Evolutionary conservation across 1,140 invertebrate genomes (phyloP).

Genomic region (Lithobius niger): DNA sequence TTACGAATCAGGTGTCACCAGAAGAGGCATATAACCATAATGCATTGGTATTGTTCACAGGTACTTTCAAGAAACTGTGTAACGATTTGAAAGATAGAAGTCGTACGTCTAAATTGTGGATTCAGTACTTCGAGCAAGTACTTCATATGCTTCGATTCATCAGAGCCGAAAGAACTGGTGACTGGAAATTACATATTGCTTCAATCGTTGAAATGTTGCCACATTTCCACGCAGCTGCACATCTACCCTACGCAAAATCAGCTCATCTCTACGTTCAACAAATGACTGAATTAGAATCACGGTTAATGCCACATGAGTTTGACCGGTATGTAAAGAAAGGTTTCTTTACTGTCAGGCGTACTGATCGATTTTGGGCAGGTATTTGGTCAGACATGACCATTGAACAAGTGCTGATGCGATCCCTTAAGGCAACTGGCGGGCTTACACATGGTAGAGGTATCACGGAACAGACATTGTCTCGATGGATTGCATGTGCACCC

Average conservation of each 20-base stretch:
- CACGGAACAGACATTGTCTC: neutral
- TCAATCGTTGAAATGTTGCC: too few species aligned
- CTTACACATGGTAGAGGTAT: constrained; percentile 2
- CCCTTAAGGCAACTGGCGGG: neutral
- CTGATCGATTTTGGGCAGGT: constrained; percentile 3
- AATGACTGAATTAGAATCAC: neutral
- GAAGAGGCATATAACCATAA: neutral
- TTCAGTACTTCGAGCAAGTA: neutral
- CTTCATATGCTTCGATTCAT: too few species aligned
- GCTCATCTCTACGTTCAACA: neutral
- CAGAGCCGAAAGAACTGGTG: constrained; percentile 20
- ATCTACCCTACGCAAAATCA: too few species aligned
- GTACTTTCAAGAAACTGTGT: neutral
- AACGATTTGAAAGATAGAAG: neutral
- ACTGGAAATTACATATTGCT: too few species aligned
- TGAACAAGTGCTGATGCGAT: constrained; percentile 6
- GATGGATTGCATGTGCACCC: too few species aligned
- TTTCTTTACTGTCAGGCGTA: neutral
- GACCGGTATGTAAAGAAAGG: neutral
- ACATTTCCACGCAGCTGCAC: neutral
- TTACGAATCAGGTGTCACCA: neutral
- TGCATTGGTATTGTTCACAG: too few species aligned
- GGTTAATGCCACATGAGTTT: neutral
- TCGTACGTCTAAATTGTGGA: neutral
- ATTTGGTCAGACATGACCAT: too few species aligned